Evolutionary conservation across 2,113 vertebrate genomes (phyloP).

Genomic region (Sapajus apella): DNA sequence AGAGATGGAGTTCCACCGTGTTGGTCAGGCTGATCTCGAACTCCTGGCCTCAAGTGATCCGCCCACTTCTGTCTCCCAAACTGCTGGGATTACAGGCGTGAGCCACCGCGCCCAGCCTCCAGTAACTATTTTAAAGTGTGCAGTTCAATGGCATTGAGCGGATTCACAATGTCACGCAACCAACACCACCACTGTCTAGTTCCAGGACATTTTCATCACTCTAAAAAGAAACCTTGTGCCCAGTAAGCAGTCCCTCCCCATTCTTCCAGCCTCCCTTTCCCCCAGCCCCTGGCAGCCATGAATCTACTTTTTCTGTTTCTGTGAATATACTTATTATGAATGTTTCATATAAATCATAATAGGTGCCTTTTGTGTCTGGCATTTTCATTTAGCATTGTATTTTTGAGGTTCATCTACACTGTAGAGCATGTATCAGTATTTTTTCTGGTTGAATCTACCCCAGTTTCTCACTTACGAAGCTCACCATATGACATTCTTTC

Average conservation of each 20-base stretch:
- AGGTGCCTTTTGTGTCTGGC: neutral
- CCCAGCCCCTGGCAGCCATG: neutral
- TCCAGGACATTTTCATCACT: neutral
- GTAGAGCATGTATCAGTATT: neutral
- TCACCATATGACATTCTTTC: neutral
- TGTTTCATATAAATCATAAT: neutral
- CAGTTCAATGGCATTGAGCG: neutral
- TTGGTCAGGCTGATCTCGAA: too few relatives aligned
- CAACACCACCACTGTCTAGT: neutral
- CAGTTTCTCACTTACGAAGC: neutral
- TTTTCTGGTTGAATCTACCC: neutral
- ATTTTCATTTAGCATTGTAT: neutral
- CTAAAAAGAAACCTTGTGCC: neutral
- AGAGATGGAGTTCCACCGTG: too few relatives aligned
- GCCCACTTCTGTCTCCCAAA: too few relatives aligned
- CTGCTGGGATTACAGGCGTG: too few relatives aligned
- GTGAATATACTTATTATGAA: neutral
- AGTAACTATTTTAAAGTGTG: neutral
- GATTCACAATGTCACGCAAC: neutral
- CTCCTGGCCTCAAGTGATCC: too few relatives aligned
- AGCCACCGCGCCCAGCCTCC: neutral
- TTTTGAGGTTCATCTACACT: neutral
- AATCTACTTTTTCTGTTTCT: neutral
- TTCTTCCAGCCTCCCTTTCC: neutral
- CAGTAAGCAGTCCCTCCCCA: neutral